Evolutionary conservation across 2,888 invertebrate genomes (phyloP), one percentile per base, ranked within the genome.

Genomic region (Clivina fossor): DNA sequence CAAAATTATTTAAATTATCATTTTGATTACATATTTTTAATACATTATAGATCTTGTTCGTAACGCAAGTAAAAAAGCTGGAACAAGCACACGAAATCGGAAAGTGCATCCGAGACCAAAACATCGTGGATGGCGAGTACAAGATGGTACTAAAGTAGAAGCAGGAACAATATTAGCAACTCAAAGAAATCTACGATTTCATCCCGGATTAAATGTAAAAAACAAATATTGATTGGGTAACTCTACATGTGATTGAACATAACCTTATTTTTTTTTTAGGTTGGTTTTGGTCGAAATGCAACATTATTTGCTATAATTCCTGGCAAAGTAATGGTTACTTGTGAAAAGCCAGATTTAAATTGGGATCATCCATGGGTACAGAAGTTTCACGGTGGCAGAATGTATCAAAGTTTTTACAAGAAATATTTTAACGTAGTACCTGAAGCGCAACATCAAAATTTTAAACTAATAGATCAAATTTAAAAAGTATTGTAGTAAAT

Each of bases 351-450:
- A 50, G 83, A 91, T 57, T 86, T 87, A 0, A 81, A 90, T 65
- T 90, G 88, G 84, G 80, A 85, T 11, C 88, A 90, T 66, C 78
- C 80, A 0, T 88, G 90, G 86, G 77, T 91, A 22, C 78, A 82
- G 66, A 73, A 80, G 58, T 71, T 81, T 66, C 86, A 89, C 70
- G 77, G 75, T 0, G 83, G 83, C 0, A 76, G 88, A 54, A 76
- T 84, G 64, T 75, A 80, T 1, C 81, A 83, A 62, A 78, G 76
- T 1, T 86, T 92, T 60, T 83, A 84, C 65, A 94, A 93, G 70
- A 92, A 92, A 68, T 90, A 92, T 69, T 90, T 83, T 63, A 87
- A 95, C 76, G 80, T 95, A 28, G 79, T 94, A 63, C 86, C 93
- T 0, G 77, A 85, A 58, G 82, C 84, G 19, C 86, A 92, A 62